Conservation (phyloP, 2,797 vertebrate genomes). For the Micrastur ruficollis region DNA sequence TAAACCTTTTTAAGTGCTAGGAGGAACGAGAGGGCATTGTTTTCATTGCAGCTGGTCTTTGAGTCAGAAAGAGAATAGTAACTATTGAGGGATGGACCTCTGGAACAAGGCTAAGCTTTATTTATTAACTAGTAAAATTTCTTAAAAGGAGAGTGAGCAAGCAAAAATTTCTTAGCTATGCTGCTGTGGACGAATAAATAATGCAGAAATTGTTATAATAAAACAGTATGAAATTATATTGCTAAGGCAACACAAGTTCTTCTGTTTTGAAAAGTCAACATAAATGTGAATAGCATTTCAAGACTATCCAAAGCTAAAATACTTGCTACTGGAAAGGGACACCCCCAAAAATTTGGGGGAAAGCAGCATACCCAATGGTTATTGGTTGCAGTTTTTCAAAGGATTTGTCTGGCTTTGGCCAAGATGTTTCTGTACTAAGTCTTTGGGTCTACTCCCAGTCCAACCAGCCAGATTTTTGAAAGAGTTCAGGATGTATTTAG, state of each 20-base stretch:
- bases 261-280: not conserved
- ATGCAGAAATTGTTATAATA: not conserved
- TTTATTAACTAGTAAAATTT: constrained; percentile 68
- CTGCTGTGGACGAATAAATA: not conserved
- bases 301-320: not conserved
- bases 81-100: constrained; percentile 33
- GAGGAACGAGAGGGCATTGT: constrained; percentile 60
- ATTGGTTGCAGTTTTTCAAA: not conserved
- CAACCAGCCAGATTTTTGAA: not conserved
- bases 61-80: constrained; percentile 35
- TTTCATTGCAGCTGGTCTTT: constrained; percentile 61
- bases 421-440: not conserved
- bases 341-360: not conserved
- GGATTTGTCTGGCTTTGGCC: not conserved
- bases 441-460: not conserved
- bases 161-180: constrained; percentile 46
- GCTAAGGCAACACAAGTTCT: not conserved
- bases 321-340: not conserved
- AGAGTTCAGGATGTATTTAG: not conserved
- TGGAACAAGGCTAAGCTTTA: constrained; percentile 55
- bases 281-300: not conserved
- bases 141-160: constrained; percentile 63
- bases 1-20: constrained; percentile 75
- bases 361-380: not conserved
- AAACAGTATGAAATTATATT: not conserved